Evolutionary conservation across 2,888 invertebrate species (phyloP), one percentile per base, ranked within the genome.

Genomic region (Ligdia adustata): DNA sequence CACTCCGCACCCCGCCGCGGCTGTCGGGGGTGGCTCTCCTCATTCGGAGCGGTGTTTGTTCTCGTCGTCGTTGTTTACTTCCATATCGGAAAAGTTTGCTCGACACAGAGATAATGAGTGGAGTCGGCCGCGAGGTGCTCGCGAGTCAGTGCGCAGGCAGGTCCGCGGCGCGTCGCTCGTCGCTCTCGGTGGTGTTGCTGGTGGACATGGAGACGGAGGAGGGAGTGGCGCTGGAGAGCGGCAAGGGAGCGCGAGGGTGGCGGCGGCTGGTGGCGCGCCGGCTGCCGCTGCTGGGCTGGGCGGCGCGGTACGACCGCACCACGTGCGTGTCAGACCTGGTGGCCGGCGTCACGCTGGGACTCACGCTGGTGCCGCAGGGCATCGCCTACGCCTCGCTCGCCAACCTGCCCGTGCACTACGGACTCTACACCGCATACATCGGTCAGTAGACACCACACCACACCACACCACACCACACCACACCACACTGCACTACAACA

Each of bases 311-410:
- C 82, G 92, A 92, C 42, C 92, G 93, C 59, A 87, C 92, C 53
- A 91, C 93, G 55, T 93, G 95, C 0, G 78, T 95, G 42, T 94
- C 95, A 2, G 98, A 98, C 89, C 69, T 95, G 39, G 95, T 98
- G 60, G 97, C 98, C 7, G 98, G 98, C 22, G 74, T 97, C 33
- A 97, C 98, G 1, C 92, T 98, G 5, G 98, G 97, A 0, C 88
- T 98, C 39, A 98, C 97, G 2, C 94, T 98, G 73, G 97, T 98
- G 65, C 98, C 98, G 3, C 98, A 98, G 85, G 96, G 97, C 64
- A 95, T 98, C 64, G 98, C 98, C 7, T 97, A 98, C 79, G 97
- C 98, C 22, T 91, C 95, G 34, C 90, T 98, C 32, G 98, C 98
- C 6, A 94, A 95, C 32, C 87, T 98, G 39, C 94, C 95, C 9